Percentiles rank a stretch among this genome's conserved stretches.
Conservation (phyloP, 2,113 vertebrate species). For the Prunella fulvescens region DNA sequence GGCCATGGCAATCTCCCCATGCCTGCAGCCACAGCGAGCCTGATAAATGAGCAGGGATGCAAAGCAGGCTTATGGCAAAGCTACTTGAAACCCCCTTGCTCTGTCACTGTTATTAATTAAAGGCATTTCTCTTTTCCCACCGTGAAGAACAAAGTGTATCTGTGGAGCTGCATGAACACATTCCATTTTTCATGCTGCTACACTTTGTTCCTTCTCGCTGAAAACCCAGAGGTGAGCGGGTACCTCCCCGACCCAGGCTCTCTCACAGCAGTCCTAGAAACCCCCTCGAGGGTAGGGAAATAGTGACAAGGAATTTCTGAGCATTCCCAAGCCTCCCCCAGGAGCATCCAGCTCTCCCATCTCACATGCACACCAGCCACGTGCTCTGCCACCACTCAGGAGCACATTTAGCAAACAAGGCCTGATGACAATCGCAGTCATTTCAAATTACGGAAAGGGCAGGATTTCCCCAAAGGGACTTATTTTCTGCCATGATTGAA, state of each 20-base stretch:
- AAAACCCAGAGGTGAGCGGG: background rate
- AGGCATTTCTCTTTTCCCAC: background rate
- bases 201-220: background rate
- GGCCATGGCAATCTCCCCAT: background rate
- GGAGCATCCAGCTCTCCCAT: background rate
- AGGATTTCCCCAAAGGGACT: slow-evolving; percentile 51
- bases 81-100: background rate
- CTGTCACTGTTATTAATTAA: background rate
- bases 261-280: fast-evolving
- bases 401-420: background rate
- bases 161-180: background rate
- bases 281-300: fast-evolving
- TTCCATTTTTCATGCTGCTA: background rate
- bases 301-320: background rate
- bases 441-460: slow-evolving; percentile 59
- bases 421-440: slow-evolving; percentile 60
- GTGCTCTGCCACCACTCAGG: background rate
- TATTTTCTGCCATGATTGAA: slow-evolving; percentile 67
- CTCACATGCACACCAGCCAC: fast-evolving
- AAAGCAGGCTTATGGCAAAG: background rate
- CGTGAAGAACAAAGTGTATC: background rate
- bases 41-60: background rate
- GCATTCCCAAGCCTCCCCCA: background rate
- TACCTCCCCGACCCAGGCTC: fast-evolving
- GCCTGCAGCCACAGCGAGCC: background rate